Evolutionary conservation across 53 echinoderm and acorn worm genomes (phyloP), one percentile per base, ranked within the genome.

Genomic region (Temnopleurus reevesii): DNA sequence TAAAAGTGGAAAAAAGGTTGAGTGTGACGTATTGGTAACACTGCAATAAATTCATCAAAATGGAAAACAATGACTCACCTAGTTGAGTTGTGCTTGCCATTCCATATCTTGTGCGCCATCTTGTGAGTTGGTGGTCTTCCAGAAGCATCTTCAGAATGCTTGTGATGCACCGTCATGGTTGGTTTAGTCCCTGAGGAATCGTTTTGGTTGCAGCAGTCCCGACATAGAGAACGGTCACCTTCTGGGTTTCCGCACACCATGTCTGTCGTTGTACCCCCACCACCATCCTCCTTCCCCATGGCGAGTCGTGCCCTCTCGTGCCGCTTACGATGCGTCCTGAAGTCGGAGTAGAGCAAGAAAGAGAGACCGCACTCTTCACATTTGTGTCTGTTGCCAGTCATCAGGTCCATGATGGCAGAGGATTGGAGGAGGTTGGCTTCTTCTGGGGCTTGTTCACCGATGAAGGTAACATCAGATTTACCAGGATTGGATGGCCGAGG

Each of bases 301-400:
- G 92, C 95, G 2, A 93, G 83, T 7, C 95, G 90, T 34, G 97
- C 97, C 51, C 97, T 89, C 90, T 97, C 97, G 38, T 97, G 97
- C 18, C 97, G 91, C 83, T 97, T 97, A 55, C 97, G 95, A 84
- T 97, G 97, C 8, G 93, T 93, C 25, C 97, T 85, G 92, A 97
- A 97, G 55, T 97, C 97, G 1, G 97, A 97, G 90, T 97, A 97
- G 25, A 97, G 91, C 36, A 97, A 89, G 77, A 97, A 97, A 28
- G 97, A 97, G 84, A 97, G 93, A 30, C 97, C 97, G 36, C 97
- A 97, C 89, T 97, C 95, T 83, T 97, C 95, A 61, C 97, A 97
- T 54, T 95, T 97, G 93, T 97, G 97, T 4, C 97, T 93, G 56
- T 97, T 97, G 41, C 91, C 91, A 15, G 95, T 91, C 95, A 97